Evolutionary conservation across 2,888 invertebrate species (phyloP).

Genomic region (Cantharis rustica): DNA sequence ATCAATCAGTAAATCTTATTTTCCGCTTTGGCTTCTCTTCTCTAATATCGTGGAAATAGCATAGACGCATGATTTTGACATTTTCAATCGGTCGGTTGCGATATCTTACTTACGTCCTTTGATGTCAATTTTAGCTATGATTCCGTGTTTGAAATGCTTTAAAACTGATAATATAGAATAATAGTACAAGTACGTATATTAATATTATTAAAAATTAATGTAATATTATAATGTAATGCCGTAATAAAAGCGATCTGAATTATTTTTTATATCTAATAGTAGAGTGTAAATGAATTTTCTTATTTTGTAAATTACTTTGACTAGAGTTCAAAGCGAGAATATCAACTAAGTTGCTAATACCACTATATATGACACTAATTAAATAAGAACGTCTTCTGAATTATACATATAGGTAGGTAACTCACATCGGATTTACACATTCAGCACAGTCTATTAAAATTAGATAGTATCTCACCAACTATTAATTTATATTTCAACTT

Average conservation of each 20-base stretch:
- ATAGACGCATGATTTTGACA: slow-evolving; percentile 20
- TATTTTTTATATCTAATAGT: neutral
- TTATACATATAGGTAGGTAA: neutral
- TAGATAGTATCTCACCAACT: neutral
- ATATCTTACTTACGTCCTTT: neutral
- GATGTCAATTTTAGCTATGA: neutral
- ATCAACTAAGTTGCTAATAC: neutral
- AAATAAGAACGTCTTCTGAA: neutral
- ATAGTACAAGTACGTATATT: neutral
- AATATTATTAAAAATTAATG: too few relatives aligned
- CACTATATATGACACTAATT: neutral
- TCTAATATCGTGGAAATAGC: slow-evolving; percentile 10
- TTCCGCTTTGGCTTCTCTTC: slow-evolving; percentile 21
- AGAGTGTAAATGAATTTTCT: neutral
- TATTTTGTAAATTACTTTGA: neutral
- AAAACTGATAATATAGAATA: neutral
- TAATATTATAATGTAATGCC: neutral
- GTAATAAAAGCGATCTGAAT: neutral
- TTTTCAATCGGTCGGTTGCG: slow-evolving; percentile 12
- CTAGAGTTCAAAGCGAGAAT: neutral
- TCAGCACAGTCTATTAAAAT: neutral
- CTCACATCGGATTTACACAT: neutral
- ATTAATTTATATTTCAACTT: neutral
- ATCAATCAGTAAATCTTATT: slow-evolving; percentile 28
- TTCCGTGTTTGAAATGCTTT: neutral